Percentiles rank a stretch among this genome's conserved stretches.
Conservation (phyloP, 2,113 vertebrate genomes). For the Petroica traversi region DNA sequence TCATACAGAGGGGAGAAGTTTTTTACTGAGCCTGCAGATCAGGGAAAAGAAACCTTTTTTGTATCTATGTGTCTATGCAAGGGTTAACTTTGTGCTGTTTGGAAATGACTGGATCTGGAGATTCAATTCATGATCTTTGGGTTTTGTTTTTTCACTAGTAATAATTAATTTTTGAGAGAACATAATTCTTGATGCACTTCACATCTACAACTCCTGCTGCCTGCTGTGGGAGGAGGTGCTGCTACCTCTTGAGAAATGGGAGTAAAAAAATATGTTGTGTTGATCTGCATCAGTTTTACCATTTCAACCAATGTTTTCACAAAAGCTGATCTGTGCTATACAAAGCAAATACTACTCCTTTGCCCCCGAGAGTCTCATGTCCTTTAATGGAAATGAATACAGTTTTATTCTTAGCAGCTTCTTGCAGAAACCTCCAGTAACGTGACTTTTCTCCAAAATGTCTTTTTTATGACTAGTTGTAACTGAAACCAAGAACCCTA, state of each 20-base stretch:
- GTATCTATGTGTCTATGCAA: neutral
- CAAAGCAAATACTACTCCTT: neutral
- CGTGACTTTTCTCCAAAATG: neutral
- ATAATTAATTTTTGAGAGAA: neutral
- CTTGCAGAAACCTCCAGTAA: neutral
- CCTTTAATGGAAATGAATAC: neutral
- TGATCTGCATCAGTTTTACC: neutral
- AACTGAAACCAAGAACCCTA: neutral
- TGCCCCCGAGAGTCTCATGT: neutral
- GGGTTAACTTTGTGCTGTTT: neutral
- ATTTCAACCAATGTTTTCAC: neutral
- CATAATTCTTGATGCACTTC: neutral
- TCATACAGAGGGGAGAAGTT: neutral
- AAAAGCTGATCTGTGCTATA: neutral
- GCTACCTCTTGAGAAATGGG: neutral
- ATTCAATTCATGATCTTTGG: neutral
- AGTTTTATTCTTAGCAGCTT: constrained; percentile 18
- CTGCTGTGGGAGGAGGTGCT: neutral
- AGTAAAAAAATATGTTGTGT: neutral
- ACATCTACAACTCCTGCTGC: neutral
- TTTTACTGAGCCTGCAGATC: neutral
- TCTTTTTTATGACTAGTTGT: neutral
- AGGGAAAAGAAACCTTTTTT: neutral
- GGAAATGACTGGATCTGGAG: neutral
- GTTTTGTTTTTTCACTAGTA: neutral